Evolutionary conservation across 2,888 invertebrate species (phyloP).

Genomic region (Pseudolycoriella hygida): DNA sequence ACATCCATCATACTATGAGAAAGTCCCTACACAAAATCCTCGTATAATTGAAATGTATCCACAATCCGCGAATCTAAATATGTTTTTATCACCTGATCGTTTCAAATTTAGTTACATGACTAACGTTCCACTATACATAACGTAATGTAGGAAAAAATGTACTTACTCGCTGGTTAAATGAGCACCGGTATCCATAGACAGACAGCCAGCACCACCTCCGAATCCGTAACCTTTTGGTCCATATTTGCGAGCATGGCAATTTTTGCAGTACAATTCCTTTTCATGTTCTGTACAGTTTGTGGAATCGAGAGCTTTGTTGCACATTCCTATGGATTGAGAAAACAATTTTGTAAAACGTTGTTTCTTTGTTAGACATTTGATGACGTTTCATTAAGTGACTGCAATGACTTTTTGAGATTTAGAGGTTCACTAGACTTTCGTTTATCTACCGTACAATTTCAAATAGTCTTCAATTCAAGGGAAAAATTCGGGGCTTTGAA

Average conservation of each 20-base stretch:
- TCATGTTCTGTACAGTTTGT: constrained; percentile 97
- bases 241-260: constrained; percentile 88
- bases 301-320: constrained; percentile 94
- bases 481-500: too few species aligned
- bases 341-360: neutral
- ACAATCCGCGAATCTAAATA: too few species aligned
- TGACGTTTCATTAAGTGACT: neutral
- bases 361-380: neutral
- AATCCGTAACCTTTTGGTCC: constrained; percentile 98
- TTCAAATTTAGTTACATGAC: too few species aligned
- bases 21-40: too few species aligned
- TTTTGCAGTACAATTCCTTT: constrained; percentile 88
- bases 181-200: constrained; percentile 89
- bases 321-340: constrained; percentile 47
- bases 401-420: too few species aligned
- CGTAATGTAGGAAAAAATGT: constrained; percentile 9
- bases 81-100: too few species aligned
- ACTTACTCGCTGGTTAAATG: constrained; percentile 70
- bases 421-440: too few species aligned
- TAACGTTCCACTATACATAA: too few species aligned
- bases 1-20: too few species aligned
- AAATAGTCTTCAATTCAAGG: too few species aligned
- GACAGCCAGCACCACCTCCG: constrained; percentile 92
- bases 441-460: too few species aligned
- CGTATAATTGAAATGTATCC: too few species aligned